Base-by-base conservation (phyloP, 2,113 vertebrate genomes). In the Lipophrys pholis region DNA sequence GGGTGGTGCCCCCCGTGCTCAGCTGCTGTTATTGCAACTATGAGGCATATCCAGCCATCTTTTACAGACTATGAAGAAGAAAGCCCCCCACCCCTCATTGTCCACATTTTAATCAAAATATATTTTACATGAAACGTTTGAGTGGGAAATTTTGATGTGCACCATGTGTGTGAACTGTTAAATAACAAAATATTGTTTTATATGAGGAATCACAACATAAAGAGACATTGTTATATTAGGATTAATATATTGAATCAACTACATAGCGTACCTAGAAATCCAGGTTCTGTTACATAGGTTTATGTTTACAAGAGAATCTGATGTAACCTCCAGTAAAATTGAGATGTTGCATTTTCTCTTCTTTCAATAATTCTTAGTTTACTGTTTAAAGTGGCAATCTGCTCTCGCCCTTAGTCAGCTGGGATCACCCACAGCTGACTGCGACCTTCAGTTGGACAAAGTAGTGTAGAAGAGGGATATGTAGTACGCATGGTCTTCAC, bases 1-100 rank as follows among this genome's bases (percentile, higher is more conserved):
- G 78, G 82, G 74, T 76, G 64, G 80, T 89, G 88, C 90, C 87
- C 83, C 87, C 71, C 73, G 16, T 90, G 85, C 81, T 83, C 69
- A 83, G 65, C 67, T 71, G 85, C 68, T 51, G 85, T 73, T 80
- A 89, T 78, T 89, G 76, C 87, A 90, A 40, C 67, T 55, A 70
- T n/a, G 51, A 67, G 55, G 45, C 66, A 72, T 39, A 64, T 81
- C 65, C 78, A 76, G 36, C 66, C 56, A 66, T 67, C 54, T 69
- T 76, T 21, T 63, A 39, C 21, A 69, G 39, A 64, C 11, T 49
- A 16, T 30, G 40, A 63, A 53, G 55, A 66, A 55, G 12, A 48
- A 64, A 65, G 36, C 66, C 57, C 64, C 55, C 57, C 73, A 73
- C 45, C 45, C 65, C 76, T 79, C 73, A 51, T 49, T 73, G 64